A percentile compares a stretch with the other conserved stretches of the same genome.
Evolutionary conservation across 1,140 invertebrate genomes (phyloP).

Genomic region (Drosophila setifemur): DNA sequence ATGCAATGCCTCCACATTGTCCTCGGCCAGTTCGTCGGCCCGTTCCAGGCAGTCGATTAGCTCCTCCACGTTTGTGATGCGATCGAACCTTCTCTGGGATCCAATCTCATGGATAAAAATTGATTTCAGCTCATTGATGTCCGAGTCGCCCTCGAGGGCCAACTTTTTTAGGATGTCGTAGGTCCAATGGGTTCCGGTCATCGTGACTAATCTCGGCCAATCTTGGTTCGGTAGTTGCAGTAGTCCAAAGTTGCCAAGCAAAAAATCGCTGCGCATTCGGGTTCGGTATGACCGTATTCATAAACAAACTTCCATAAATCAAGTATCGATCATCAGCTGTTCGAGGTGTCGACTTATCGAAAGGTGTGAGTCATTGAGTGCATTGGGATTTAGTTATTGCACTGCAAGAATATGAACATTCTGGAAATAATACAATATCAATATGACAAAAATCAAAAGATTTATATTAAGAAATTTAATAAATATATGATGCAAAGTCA

Average conservation of each 20-base stretch:
- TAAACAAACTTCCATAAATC: not conserved
- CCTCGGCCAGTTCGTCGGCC: conserved; percentile 45
- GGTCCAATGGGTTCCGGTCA: conserved; percentile 19
- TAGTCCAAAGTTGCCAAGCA: not conserved
- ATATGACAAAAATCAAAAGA: too few relatives aligned
- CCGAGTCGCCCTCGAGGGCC: conserved; percentile 7
- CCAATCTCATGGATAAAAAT: conserved; percentile 49
- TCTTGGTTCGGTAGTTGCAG: not conserved
- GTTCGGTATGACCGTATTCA: not conserved
- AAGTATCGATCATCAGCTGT: not conserved
- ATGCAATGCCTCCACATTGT: conserved; percentile 51
- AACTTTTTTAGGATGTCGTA: conserved; percentile 66
- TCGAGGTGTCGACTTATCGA: too few relatives aligned
- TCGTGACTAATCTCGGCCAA: not conserved
- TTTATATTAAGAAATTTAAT: too few relatives aligned
- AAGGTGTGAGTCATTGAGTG: too few relatives aligned
- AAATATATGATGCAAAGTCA: too few relatives aligned
- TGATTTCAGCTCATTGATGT: conserved; percentile 52
- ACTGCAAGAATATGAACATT: too few relatives aligned
- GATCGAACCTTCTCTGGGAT: conserved; percentile 28
- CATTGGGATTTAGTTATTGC: too few relatives aligned
- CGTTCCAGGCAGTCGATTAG: conserved; percentile 66
- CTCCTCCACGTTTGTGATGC: conserved; percentile 44
- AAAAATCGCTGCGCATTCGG: not conserved
- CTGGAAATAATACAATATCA: too few relatives aligned